Conservation (phyloP, 2,113 vertebrate genomes). For the Natator depressus region DNA sequence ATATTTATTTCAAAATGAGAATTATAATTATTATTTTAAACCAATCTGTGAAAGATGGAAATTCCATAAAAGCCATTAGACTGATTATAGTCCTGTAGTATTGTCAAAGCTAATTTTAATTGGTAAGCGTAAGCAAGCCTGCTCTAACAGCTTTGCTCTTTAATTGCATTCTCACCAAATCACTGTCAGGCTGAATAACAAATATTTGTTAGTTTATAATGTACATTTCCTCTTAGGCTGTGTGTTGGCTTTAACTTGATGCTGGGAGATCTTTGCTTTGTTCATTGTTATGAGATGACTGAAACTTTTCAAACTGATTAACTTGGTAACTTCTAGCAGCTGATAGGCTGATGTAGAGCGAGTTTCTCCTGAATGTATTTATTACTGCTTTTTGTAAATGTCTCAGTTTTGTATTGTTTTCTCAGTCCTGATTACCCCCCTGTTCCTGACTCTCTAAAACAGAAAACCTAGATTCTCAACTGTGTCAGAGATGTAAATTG, state of each 20-base stretch:
- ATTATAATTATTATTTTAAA: constrained; percentile 50
- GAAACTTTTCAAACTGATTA: background rate
- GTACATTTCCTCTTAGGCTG: background rate
- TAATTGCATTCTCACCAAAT: constrained; percentile 57
- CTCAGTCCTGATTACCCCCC: background rate
- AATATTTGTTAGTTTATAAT: background rate
- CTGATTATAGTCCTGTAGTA: constrained; percentile 44
- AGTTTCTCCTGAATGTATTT: background rate
- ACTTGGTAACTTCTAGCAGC: background rate
- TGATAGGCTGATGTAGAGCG: background rate
- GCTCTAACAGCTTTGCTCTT: constrained; percentile 49
- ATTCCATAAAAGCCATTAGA: constrained; percentile 51
- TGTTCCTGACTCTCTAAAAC: background rate
- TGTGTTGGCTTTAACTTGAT: background rate
- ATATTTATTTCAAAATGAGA: constrained; percentile 44
- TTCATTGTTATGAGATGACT: background rate
- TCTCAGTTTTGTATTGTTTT: background rate
- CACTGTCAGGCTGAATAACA: background rate
- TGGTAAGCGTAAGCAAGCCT: background rate
- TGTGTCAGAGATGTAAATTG: background rate
- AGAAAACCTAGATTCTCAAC: background rate
- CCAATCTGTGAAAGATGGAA: constrained; percentile 32
- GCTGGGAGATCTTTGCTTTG: background rate
- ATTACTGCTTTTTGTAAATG: background rate
- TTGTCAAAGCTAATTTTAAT: constrained; percentile 60